A percentile compares a stretch with the other conserved stretches of the same genome.
phyloP scores from a whole-genome alignment of 2,888 invertebrate species.

The Tanaodytes sp. region DNA sequence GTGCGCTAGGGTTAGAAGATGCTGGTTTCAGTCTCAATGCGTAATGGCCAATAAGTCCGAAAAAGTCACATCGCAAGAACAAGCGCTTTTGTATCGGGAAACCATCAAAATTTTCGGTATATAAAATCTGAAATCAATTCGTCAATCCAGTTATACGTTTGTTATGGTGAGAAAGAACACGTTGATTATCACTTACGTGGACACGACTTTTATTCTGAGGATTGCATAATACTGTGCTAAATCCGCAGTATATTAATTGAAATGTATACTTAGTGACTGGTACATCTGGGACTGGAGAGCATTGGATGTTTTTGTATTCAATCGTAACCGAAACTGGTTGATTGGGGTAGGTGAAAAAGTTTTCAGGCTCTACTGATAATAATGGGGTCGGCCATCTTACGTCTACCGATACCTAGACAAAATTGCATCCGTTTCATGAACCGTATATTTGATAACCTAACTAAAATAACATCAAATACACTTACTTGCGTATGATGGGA shows the following conservation, averaged over 20 bases:
- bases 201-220: slow-evolving; percentile 74
- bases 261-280: slow-evolving; percentile 77
- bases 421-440: too few species aligned
- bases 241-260: slow-evolving; percentile 86
- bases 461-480: too few species aligned
- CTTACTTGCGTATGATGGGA: slow-evolving; percentile 62
- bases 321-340: slow-evolving; percentile 82
- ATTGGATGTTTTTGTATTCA: slow-evolving; percentile 83
- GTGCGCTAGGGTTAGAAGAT: slow-evolving; percentile 77
- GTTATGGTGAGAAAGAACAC: too few species aligned
- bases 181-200: too few species aligned
- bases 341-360: slow-evolving; percentile 86
- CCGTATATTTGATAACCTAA: too few species aligned
- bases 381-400: slow-evolving; percentile 87
- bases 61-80: slow-evolving; percentile 82
- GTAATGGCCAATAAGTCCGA: slow-evolving; percentile 88
- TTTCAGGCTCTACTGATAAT: slow-evolving; percentile 82
- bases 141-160: too few species aligned
- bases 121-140: slow-evolving; percentile 76
- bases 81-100: slow-evolving; percentile 81
- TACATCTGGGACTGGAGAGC: slow-evolving; percentile 72
- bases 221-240: slow-evolving; percentile 82
- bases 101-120: slow-evolving; percentile 84
- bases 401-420: slow-evolving; percentile 74
- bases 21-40: slow-evolving; percentile 82